phyloP scores from a whole-genome alignment of 1,140 invertebrate genomes.

The Micrasema minimum region DNA sequence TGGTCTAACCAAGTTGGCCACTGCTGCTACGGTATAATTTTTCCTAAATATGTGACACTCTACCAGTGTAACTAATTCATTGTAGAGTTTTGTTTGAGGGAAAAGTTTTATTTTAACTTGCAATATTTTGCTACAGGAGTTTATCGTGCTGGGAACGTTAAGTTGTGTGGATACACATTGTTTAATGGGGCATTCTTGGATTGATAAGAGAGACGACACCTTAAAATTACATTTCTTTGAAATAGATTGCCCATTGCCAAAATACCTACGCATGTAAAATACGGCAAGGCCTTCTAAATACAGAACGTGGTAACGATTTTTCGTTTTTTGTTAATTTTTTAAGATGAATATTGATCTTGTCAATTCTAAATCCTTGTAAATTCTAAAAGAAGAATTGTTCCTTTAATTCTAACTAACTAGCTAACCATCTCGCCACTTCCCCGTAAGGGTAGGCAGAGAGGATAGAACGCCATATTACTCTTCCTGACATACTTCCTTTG shows the following conservation, averaged over 20 bases:
- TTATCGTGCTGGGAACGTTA: constrained; percentile 22
- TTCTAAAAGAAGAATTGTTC: too few species aligned
- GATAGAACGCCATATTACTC: too few species aligned
- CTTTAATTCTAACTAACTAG: too few species aligned
- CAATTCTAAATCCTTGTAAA: too few species aligned
- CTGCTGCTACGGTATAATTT: too few species aligned
- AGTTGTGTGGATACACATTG: constrained; percentile 31
- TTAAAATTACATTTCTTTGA: constrained; percentile 32
- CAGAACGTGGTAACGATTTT: background rate
- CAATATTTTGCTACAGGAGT: constrained; percentile 29
- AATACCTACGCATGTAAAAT: constrained; percentile 3
- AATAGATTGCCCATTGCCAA: background rate
- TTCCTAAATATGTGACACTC: too few species aligned
- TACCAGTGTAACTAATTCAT: constrained; percentile 28
- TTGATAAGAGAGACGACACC: constrained; percentile 24
- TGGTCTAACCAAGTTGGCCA: too few species aligned
- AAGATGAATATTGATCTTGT: too few species aligned
- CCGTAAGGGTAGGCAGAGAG: too few species aligned
- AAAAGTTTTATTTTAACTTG: constrained; percentile 20
- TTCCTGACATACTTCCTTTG: too few species aligned
- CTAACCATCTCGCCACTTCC: too few species aligned
- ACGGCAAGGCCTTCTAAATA: background rate
- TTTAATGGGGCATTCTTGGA: constrained; percentile 29
- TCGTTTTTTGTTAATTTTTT: background rate
- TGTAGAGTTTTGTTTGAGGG: constrained; percentile 22